A percentile compares a stretch with the other conserved stretches of the same genome.
phyloP scores from a whole-genome alignment of 2,113 vertebrate genomes.

The Pelodiscus sinensis region DNA sequence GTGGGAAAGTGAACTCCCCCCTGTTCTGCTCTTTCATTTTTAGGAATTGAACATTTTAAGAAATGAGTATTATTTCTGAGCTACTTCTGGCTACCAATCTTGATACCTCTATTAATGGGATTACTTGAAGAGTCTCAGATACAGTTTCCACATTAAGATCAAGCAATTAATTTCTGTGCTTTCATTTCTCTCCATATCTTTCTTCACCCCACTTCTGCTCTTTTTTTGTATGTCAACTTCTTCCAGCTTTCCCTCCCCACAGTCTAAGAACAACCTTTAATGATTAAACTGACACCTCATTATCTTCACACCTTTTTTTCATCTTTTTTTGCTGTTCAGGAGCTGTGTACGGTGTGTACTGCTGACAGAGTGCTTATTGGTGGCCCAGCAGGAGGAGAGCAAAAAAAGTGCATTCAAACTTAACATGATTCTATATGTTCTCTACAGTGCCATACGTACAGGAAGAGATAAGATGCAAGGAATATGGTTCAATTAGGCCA shows the following conservation, averaged over 20 bases:
- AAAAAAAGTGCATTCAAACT: background rate
- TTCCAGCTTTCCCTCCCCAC: background rate
- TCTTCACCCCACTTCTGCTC: background rate
- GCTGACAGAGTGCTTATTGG: background rate
- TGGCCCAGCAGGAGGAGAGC: background rate
- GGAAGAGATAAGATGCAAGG: background rate
- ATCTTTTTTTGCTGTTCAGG: background rate
- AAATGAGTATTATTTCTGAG: background rate
- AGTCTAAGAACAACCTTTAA: background rate
- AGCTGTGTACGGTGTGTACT: background rate
- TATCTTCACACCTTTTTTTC: background rate
- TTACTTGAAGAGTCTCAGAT: background rate
- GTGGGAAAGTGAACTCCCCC: background rate
- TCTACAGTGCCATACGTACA: background rate
- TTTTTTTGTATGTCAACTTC: background rate
- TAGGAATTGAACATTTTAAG: background rate
- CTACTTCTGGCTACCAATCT: background rate
- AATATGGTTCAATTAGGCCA: background rate
- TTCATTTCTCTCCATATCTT: background rate
- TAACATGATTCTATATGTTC: background rate
- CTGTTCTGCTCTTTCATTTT: background rate
- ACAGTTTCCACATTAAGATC: background rate
- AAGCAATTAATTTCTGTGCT: background rate
- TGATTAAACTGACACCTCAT: background rate
- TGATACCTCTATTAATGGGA: rapidly evolving